Evolutionary conservation across 92 coral and sea anemone genomes (phyloP).

Genomic region (Parazoanthus atlanticus): DNA sequence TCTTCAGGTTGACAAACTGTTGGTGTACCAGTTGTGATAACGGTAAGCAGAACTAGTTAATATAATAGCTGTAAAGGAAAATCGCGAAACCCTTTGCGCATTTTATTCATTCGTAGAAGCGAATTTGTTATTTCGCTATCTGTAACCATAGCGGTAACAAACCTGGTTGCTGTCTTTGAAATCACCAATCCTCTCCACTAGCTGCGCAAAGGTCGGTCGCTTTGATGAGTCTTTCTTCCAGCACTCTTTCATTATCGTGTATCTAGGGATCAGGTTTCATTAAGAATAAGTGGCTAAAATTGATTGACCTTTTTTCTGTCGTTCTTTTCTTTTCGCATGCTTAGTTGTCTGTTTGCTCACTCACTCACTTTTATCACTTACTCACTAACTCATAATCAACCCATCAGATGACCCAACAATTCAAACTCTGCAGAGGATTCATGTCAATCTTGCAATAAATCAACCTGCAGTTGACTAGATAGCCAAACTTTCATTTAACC

Average conservation of each 20-base stretch:
- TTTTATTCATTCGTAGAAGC: too few species aligned
- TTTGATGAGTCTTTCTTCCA: constrained; percentile 45
- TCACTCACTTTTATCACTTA: too few species aligned
- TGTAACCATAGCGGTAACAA: background rate
- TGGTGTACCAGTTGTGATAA: background rate
- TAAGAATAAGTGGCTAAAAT: background rate
- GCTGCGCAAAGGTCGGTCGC: constrained; percentile 47
- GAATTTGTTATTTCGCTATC: background rate
- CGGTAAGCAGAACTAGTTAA: background rate
- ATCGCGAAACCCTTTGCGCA: background rate
- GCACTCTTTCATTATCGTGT: constrained; percentile 55
- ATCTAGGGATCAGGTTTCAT: constrained; percentile 6
- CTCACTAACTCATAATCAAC: background rate
- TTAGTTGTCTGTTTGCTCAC: background rate
- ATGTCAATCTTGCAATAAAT: background rate
- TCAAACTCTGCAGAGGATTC: background rate
- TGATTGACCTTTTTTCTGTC: background rate
- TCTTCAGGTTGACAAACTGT: background rate
- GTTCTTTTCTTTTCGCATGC: background rate
- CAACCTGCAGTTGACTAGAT: background rate
- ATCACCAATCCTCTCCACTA: constrained; percentile 47
- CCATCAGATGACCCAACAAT: background rate
- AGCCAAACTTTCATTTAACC: background rate
- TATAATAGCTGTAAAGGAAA: background rate
- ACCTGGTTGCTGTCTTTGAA: constrained; percentile 6